Evolutionary conservation across 1,140 invertebrate genomes (phyloP).

Genomic region (Parapsyche elsis): DNA sequence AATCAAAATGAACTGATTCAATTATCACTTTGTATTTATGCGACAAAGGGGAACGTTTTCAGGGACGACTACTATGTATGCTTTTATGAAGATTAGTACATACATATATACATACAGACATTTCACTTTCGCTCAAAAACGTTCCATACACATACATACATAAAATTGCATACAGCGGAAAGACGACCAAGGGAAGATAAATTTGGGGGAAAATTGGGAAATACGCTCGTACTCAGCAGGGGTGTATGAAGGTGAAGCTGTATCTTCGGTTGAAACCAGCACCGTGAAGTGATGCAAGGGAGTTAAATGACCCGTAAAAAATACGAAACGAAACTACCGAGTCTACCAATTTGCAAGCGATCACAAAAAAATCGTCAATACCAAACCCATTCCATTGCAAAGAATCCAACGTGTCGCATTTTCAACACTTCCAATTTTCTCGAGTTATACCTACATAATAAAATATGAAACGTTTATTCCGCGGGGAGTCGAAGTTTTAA

Average conservation of each 20-base stretch:
- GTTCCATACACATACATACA: too few species aligned
- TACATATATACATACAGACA: not conserved
- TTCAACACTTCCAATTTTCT: too few species aligned
- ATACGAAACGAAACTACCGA: conserved; percentile 5
- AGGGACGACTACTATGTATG: not conserved
- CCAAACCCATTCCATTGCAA: too few species aligned
- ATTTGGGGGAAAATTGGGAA: conserved; percentile 17
- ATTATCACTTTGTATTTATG: conserved; percentile 9
- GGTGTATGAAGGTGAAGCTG: not conserved
- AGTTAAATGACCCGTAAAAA: conserved; percentile 34
- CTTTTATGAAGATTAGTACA: not conserved
- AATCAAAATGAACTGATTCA: conserved; percentile 16
- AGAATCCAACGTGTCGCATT: too few species aligned
- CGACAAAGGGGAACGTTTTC: not conserved
- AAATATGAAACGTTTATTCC: too few species aligned
- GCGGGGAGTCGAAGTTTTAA: too few species aligned
- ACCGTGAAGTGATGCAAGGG: conserved; percentile 4
- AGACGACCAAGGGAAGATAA: not conserved
- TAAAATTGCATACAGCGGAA: not conserved
- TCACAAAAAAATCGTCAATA: not conserved
- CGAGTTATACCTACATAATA: too few species aligned
- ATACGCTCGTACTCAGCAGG: not conserved
- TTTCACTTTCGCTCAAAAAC: too few species aligned
- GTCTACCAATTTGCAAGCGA: not conserved
- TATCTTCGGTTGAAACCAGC: not conserved